Percentiles rank a stretch among this genome's conserved stretches.
Evolutionary conservation across 1,140 invertebrate species (phyloP).

Genomic region (Cryptotermes secundus): DNA sequence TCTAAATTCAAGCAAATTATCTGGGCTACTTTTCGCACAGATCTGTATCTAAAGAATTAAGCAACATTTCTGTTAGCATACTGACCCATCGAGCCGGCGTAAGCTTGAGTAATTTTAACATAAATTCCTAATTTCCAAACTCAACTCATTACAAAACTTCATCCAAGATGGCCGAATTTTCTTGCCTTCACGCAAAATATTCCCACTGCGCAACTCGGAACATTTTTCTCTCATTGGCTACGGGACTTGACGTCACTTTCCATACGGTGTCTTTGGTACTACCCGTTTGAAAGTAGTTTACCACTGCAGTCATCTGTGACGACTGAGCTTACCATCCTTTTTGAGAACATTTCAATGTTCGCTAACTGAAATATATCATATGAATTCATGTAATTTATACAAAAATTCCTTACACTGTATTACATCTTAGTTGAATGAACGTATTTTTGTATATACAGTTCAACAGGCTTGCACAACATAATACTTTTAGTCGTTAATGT

Average conservation of each 20-base stretch:
- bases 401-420: no score
- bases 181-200: constrained; percentile 41
- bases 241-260: constrained; percentile 31
- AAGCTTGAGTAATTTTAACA: constrained; percentile 29
- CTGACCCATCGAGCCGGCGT: constrained; percentile 34
- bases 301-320: not conserved
- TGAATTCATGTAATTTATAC: no score
- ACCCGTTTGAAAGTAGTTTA: not conserved
- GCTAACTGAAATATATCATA: no score
- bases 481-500: no score
- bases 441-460: no score
- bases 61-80: constrained; percentile 22
- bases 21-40: not conserved
- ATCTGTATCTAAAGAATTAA: not conserved
- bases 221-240: constrained; percentile 33
- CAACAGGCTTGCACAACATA: no score
- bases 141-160: constrained; percentile 40
- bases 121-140: constrained; percentile 26
- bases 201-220: constrained; percentile 40
- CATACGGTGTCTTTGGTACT: not conserved
- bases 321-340: no score
- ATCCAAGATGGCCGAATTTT: constrained; percentile 43
- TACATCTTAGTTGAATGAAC: no score
- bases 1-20: not conserved
- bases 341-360: no score